These are phyloP conservation scores for Halocaridina rubra DNA, from an alignment of 2,888 invertebrate genomes.

Conservation along the genomic window DNA sequence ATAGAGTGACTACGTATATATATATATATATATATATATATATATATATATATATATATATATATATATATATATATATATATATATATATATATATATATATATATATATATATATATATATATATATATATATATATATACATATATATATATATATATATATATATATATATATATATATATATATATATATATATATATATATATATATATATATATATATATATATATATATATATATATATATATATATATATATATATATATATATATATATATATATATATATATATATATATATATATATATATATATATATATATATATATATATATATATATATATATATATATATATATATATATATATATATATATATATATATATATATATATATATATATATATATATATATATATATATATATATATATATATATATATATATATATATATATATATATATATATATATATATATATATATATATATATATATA, in stretches of 20 bases:
- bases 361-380: background rate
- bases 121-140: background rate
- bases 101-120: background rate
- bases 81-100: background rate
- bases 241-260: background rate
- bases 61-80: background rate
- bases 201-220: background rate
- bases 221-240: background rate
- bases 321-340: background rate
- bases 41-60: background rate
- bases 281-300: background rate
- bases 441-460: background rate
- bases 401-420: background rate
- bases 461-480: background rate
- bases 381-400: background rate
- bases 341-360: background rate
- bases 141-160: background rate
- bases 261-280: background rate
- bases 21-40: background rate
- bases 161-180: background rate
- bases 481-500: background rate
- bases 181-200: background rate
- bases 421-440: background rate
- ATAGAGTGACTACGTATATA: background rate
- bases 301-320: background rate